Percentiles rank a stretch among this genome's conserved stretches.
These are phyloP conservation scores for Galerucella nymphaeae DNA, from an alignment of 2,888 invertebrate genomes.

Conservation along the genomic window DNA sequence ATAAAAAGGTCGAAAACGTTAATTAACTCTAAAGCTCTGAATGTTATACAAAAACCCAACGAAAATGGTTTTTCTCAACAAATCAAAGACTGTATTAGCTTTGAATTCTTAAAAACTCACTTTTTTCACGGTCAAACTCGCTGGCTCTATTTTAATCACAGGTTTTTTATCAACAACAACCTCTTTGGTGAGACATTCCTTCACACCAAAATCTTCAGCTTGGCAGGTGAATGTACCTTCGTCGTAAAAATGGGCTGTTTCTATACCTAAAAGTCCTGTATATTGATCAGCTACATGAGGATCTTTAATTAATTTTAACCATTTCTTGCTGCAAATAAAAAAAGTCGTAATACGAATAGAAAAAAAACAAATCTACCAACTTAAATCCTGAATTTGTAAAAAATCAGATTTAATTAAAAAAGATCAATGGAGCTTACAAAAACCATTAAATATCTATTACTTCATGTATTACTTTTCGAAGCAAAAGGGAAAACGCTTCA, in stretches of 20 bases:
- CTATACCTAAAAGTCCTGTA: conserved; percentile 79
- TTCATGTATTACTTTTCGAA: too few relatives aligned
- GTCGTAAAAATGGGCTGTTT: conserved; percentile 76
- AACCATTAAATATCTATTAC: too few relatives aligned
- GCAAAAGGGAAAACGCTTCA: too few relatives aligned
- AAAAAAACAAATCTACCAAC: too few relatives aligned
- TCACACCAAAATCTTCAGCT: conserved; percentile 76
- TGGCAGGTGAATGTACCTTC: conserved; percentile 85
- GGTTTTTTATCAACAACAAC: conserved; percentile 74
- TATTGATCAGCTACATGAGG: conserved; percentile 69
- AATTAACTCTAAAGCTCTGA: too few relatives aligned
- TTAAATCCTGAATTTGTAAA: too few relatives aligned
- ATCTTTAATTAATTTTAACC: conserved; percentile 69
- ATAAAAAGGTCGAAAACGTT: too few relatives aligned
- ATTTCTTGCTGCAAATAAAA: conserved; percentile 70
- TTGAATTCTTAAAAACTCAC: conserved; percentile 61
- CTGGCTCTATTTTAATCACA: conserved; percentile 75
- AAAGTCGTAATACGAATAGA: neutral
- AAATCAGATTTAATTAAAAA: too few relatives aligned
- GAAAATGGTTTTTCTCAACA: too few relatives aligned
- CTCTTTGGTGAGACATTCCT: conserved; percentile 74
- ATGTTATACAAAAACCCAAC: too few relatives aligned
- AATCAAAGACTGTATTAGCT: too few relatives aligned
- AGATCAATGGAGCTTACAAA: too few relatives aligned
- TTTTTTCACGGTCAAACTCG: conserved; percentile 77